These are phyloP conservation scores for Leptopilina boulardi DNA, from an alignment of 1,140 invertebrate species.

Conservation along the genomic window DNA sequence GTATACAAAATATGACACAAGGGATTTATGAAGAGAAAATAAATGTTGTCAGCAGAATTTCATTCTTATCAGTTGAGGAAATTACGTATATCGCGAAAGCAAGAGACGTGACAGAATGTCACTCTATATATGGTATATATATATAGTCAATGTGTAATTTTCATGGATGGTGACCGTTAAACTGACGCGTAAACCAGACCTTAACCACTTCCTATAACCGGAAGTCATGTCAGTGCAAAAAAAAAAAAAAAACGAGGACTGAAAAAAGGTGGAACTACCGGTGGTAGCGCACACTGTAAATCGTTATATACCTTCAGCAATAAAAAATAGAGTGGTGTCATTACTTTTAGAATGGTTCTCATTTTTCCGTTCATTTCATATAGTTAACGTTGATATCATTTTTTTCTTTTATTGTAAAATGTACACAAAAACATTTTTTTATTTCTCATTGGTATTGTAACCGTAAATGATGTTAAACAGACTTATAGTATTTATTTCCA, in stretches of 20 bases:
- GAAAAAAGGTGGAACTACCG: conserved; percentile 48
- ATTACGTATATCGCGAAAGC: not conserved
- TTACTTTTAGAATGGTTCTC: conserved; percentile 37
- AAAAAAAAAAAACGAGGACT: conserved; percentile 27
- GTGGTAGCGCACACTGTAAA: conserved; percentile 43
- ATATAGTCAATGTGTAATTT: not conserved
- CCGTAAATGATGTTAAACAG: too few species aligned
- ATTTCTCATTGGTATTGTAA: too few species aligned
- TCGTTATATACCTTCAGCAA: conserved; percentile 40
- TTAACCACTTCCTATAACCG: conserved; percentile 40
- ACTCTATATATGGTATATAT: too few species aligned
- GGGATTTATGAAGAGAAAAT: not conserved
- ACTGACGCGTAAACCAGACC: conserved; percentile 33
- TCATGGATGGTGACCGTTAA: conserved; percentile 13
- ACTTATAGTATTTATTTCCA: too few species aligned
- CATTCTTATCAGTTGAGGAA: not conserved
- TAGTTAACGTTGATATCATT: not conserved
- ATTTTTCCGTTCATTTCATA: not conserved
- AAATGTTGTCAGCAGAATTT: not conserved
- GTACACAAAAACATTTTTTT: too few species aligned
- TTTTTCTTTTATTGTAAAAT: not conserved
- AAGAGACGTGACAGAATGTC: conserved; percentile 24
- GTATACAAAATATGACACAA: too few species aligned
- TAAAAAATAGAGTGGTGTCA: conserved; percentile 44
- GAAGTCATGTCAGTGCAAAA: conserved; percentile 20